phyloP scores from a whole-genome alignment of 2,797 vertebrate genomes.

The Danio choprae region DNA sequence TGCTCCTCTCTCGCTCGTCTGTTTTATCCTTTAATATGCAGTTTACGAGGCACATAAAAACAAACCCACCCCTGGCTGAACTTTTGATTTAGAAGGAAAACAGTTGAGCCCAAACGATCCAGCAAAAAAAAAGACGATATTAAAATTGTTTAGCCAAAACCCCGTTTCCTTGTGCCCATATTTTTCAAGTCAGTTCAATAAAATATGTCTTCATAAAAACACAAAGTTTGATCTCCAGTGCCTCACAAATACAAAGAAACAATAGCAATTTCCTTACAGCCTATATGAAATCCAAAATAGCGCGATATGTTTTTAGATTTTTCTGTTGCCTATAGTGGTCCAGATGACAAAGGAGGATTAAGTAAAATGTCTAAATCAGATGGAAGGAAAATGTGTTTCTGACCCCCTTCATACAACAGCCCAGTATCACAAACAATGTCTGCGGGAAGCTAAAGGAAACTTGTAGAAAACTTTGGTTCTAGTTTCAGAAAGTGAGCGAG shows the following conservation, averaged over 20 bases:
- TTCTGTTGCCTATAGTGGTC: background rate
- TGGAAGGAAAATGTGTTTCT: constrained; percentile 16
- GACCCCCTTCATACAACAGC: constrained; percentile 7
- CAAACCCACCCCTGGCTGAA: constrained; percentile 66
- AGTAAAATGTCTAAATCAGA: background rate
- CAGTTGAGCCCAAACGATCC: constrained; percentile 56
- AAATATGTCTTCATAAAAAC: constrained; percentile 62
- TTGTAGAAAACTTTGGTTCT: constrained; percentile 41
- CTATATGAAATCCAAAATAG: constrained; percentile 16
- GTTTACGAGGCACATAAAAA: constrained; percentile 70
- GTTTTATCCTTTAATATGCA: constrained; percentile 68
- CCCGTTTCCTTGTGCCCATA: constrained; percentile 54
- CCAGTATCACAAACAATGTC: constrained; percentile 24
- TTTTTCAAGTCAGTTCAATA: constrained; percentile 57
- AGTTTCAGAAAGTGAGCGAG: constrained; percentile 39
- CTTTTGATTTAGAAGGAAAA: constrained; percentile 65
- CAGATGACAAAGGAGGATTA: background rate
- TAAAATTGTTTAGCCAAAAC: constrained; percentile 64
- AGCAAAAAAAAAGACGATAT: constrained; percentile 56
- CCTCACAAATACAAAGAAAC: constrained; percentile 56
- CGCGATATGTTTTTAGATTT: background rate
- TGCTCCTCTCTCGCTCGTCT: constrained; percentile 62
- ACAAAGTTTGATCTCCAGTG: constrained; percentile 56
- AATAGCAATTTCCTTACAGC: constrained; percentile 44
- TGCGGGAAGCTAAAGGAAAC: constrained; percentile 24